Conservation (phyloP, 2,888 invertebrate genomes). For the Agrotis segetum region DNA sequence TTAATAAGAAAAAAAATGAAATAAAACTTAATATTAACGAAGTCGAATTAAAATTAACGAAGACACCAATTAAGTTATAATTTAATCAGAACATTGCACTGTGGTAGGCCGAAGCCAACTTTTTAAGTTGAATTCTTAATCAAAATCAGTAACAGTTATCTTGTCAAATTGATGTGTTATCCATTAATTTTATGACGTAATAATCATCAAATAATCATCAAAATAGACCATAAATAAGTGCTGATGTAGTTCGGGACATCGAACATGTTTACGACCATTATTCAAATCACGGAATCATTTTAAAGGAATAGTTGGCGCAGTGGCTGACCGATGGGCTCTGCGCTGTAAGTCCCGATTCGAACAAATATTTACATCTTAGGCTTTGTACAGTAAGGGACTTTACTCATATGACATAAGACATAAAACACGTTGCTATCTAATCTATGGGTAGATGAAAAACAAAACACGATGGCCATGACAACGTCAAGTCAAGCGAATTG, state of each 20-base stretch:
- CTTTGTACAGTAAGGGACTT: too few relatives aligned
- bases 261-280: neutral
- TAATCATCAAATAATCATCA: constrained; percentile 6
- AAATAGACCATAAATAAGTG: constrained; percentile 1
- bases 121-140: neutral
- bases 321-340: too few relatives aligned
- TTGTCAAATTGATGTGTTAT: neutral
- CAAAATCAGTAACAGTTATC: constrained; percentile 5
- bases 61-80: neutral
- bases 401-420: too few relatives aligned
- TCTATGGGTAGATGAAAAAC: too few relatives aligned
- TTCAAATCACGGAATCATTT: neutral
- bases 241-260: neutral
- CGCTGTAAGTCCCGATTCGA: too few relatives aligned
- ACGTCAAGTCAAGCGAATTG: too few relatives aligned
- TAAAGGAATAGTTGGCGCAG: too few relatives aligned
- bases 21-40: neutral
- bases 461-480: too few relatives aligned
- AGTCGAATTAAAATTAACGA: constrained; percentile 6
- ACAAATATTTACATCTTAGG: too few relatives aligned
- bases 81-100: neutral
- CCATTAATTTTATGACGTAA: neutral
- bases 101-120: neutral
- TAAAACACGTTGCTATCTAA: too few relatives aligned
- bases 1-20: neutral